A percentile compares a stretch with the other conserved stretches of the same genome.
Conservation (phyloP, 1,140 invertebrate genomes). For the Metopolophium dirhodum region DNA sequence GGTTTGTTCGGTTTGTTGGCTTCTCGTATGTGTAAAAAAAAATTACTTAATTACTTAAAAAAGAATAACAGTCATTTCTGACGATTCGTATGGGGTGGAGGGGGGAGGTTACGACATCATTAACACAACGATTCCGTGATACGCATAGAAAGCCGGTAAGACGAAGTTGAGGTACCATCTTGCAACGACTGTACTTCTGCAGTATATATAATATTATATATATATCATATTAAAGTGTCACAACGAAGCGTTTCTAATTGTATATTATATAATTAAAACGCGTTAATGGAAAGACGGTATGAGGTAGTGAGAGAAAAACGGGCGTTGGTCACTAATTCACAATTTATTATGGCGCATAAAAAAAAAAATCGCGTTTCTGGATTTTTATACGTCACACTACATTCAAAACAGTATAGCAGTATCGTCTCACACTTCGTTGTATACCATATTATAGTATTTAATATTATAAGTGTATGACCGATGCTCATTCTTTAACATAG, state of each 20-base stretch:
- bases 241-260: neutral
- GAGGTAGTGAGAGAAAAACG: neutral
- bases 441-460: too few relatives aligned
- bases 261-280: neutral
- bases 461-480: neutral
- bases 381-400: neutral
- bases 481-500: neutral
- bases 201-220: too few relatives aligned
- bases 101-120: neutral
- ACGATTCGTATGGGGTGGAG: too few relatives aligned
- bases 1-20: neutral
- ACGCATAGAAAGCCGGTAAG: neutral
- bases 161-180: neutral
- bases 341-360: neutral
- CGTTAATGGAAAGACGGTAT: neutral
- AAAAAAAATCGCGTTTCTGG: neutral
- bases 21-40: neutral
- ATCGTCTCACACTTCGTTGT: neutral
- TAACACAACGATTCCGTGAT: neutral
- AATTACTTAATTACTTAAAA: neutral
- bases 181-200: neutral
- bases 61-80: neutral
- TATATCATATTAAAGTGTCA: neutral
- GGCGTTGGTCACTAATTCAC: neutral
- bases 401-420: neutral